These are phyloP conservation scores for Scaeva pyrastri DNA, from an alignment of 2,888 invertebrate species.

Conservation along the genomic window DNA sequence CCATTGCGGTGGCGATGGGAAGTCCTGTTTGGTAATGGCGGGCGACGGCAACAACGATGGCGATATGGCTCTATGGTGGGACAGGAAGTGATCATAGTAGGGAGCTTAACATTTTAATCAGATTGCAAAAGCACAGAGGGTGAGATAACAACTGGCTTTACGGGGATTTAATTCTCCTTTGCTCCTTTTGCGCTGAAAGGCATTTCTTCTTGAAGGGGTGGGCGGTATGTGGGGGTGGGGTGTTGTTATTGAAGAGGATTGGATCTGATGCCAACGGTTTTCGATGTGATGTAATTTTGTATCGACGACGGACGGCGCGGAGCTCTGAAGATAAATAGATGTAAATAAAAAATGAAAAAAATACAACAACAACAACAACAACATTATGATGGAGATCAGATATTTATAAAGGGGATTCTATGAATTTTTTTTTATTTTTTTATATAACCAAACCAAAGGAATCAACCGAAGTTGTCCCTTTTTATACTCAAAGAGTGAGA, in stretches of 20 bases:
- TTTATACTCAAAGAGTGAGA: not conserved
- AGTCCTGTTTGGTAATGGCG: conserved; percentile 20
- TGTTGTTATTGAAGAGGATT: not conserved
- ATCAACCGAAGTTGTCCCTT: not conserved
- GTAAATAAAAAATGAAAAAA: conserved; percentile 1
- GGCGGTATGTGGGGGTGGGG: too few species aligned
- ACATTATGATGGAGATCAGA: conserved; percentile 35
- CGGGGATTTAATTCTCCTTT: conserved; percentile 32
- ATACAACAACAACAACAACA: too few species aligned
- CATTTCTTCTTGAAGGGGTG: conserved; percentile 28
- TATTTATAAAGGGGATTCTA: not conserved
- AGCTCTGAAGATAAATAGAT: conserved; percentile 24
- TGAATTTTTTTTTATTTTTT: too few species aligned
- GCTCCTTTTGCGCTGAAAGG: conserved; percentile 23
- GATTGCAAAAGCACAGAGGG: conserved; percentile 55
- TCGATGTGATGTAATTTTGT: conserved; percentile 48
- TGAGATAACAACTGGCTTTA: conserved; percentile 38
- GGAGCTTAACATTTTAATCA: conserved; percentile 72
- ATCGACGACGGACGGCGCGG: not conserved
- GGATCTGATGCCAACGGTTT: not conserved
- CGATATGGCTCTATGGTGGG: conserved; percentile 26
- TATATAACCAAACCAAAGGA: not conserved
- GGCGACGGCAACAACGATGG: conserved; percentile 10
- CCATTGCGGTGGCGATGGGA: conserved; percentile 44
- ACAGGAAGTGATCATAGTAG: conserved; percentile 51